Evolutionary conservation across 1,140 invertebrate species (phyloP), one percentile per base, ranked within the genome.

Genomic region (Drosophila sturtevanti): DNA sequence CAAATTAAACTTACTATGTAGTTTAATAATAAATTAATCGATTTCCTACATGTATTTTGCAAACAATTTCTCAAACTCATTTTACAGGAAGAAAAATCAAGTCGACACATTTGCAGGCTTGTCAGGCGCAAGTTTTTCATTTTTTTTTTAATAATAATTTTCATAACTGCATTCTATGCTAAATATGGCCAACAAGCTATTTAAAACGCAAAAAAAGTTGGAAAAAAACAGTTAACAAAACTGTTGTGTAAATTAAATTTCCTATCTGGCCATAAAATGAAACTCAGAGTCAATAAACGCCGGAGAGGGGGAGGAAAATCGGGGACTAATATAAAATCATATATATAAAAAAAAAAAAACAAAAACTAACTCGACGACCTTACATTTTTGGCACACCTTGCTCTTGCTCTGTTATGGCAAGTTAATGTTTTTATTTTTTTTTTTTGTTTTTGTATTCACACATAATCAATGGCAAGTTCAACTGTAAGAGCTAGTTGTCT

Each of bases 401-500:
- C 41, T 35, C 72, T 56, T 58, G 51, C 41, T 35, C 72, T 58
- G 48, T 68, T 76, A 76, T 76, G 72, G 72, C 54, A 67, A 52
- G 48, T 65, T 22, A 63, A 55, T 60, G 70, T 54, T 55, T 44
- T 31, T n/a, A n/a, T n/a, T n/a, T n/a, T n/a, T n/a, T n/a, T n/a
- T n/a, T n/a, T n/a, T n/a, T n/a, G n/a, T n/a, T 24, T 73, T 74
- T 48, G 41, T 54, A 60, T 67, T 74, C 72, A 72, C 71, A 76
- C 72, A 68, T 76, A 68, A 76, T 76, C 72, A 76, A 76, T 76
- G 72, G 72, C 72, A 76, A 76, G 72, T 76, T 76, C 72, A 76
- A 18, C 27, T 0, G 37, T 37, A 62, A 75, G 72, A 44, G 41
- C 65, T 35, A 44, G 41, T 73, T 35, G 72, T 16, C 52, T 14